Evolutionary conservation across 2,888 invertebrate species (phyloP), one percentile per base, ranked within the genome.

Genomic region (Iselma pallidipennis): DNA sequence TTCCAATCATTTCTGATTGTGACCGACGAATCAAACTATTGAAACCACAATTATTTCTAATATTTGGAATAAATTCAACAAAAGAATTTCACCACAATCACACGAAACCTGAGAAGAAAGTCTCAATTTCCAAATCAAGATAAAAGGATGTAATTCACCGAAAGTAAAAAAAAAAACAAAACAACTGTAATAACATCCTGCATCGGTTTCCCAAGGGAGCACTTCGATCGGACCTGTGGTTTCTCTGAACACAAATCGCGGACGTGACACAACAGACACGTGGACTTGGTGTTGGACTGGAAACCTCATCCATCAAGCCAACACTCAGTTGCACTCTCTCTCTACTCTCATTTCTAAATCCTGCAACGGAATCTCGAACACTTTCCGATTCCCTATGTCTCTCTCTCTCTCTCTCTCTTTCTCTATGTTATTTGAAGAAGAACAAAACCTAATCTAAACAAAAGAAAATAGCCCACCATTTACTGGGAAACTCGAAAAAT

Each of bases 121-220:
- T 23, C 45, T 59, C 61, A 54, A 64, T 64, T 64, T 66, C 64
- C 57, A 62, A 57, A 66, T 65, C 61, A 59, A 60, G 61, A 62
- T 63, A 66, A 69, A 68, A 70, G 70, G 69, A 69, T 69, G 72
- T 73, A 73, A 74, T 76, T 74, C 75, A 70, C 66, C 66, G 67
- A 75, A 7, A 37, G n/a, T n/a, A 21, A 21, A 42, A 19, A 29
- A 29, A 29, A 29, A 77, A 79, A 77, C 77, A 76, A 79, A 80
- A 79, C 80, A 80, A 79, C 76, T 78, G 78, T 78, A 80, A 80
- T 80, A 79, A 78, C 79, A 80, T 78, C 76, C 70, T 78, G 75
- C 74, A 78, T 76, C 74, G 72, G 68, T 72, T 69, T 76, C 79
- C 74, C 77, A 45, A 58, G 78, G 76, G 79, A 72, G 74, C 70